phyloP scores from a whole-genome alignment of 2,113 vertebrate species.

The Natator depressus region DNA sequence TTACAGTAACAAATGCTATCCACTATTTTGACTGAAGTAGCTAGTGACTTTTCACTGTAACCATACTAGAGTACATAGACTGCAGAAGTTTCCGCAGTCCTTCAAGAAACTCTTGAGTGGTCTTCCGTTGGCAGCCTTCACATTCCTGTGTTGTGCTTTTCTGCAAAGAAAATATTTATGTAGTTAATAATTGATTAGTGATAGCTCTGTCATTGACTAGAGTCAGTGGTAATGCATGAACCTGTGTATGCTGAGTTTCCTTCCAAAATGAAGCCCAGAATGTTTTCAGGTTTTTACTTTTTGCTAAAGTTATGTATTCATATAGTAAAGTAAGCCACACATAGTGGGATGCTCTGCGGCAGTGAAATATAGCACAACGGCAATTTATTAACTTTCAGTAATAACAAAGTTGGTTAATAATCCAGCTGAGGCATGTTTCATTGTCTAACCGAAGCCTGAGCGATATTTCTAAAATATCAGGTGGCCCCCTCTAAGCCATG shows the following conservation, averaged over 20 bases:
- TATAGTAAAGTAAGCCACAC: background rate
- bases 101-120: slow-evolving; percentile 3
- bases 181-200: background rate
- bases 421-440: background rate
- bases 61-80: background rate
- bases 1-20: slow-evolving; percentile 69
- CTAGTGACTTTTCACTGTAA: background rate
- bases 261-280: background rate
- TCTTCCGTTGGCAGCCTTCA: background rate
- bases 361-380: background rate
- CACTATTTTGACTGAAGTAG: slow-evolving; percentile 39
- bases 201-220: background rate
- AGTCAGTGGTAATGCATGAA: background rate
- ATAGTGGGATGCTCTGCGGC: background rate
- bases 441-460: background rate
- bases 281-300: background rate
- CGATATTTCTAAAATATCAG: background rate
- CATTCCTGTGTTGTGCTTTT: background rate
- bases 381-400: background rate
- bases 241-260: background rate
- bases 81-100: slow-evolving; percentile 8
- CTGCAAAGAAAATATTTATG: slow-evolving; percentile 51
- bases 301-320: background rate
- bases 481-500: background rate
- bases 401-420: background rate